Base-by-base conservation (phyloP, 2,888 invertebrate genomes). In the Pseudoips prasinana region DNA sequence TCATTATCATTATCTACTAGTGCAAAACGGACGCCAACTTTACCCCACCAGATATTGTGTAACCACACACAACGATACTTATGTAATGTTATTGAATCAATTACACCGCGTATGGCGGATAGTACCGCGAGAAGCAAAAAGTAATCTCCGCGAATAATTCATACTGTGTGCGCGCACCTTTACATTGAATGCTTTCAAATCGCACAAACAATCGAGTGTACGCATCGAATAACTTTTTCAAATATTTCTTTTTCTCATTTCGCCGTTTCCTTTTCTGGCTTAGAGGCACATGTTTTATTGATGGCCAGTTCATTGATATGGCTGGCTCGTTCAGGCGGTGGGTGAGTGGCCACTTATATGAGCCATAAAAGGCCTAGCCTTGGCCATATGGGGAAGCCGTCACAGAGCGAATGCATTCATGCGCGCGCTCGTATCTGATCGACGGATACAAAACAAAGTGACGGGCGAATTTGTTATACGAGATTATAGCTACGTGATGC, bases 301-400 rank as follows among this genome's bases (percentile, higher is more conserved):
- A 88, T 87, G 81, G 80, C 66, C 77, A 74, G 86, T 87, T 87
- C 87, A 88, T 88, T 88, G 88, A 88, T 88, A 88, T 88, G 81
- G 76, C 77, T 81, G 76, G 73, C 86, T 86, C 86, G 88, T 88
- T 87, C 85, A 85, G 79, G 60, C 67, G 75, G 75, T 77, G 81
- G 87, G 86, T 85, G 87, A 88, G 80, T 88, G 86, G 75, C 86
- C 87, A 88, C 86, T 88, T 88, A 88, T 73, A 78, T 74, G 74
- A 66, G 67, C 88, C 87, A 76, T 88, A 88, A 83, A 88, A 81
- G 88, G 87, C 69, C 71, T 75, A 85, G 76, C 83, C 84, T 82
- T 80, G 84, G 77, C 86, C 87, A 86, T 87, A 87, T 84, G 86
- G 85, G 87, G 85, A 85, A 79, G 81, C 79, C 79, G 79, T 65